These are phyloP conservation scores for Odocoileus hemionus DNA, from an alignment of 2,113 vertebrate species.

Conservation along the genomic window DNA sequence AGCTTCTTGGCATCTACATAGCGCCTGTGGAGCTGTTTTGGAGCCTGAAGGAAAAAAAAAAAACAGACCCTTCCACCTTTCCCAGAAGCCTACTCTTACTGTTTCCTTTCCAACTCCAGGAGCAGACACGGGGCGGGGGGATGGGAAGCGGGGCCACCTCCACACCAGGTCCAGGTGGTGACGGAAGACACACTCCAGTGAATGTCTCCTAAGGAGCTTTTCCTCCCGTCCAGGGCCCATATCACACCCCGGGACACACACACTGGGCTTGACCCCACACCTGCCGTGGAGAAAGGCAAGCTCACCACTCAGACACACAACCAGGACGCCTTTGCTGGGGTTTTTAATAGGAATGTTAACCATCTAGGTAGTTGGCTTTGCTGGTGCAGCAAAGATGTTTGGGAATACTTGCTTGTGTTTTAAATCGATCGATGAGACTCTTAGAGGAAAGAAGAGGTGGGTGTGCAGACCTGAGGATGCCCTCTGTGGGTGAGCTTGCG, in stretches of 20 bases:
- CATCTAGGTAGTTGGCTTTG: not conserved
- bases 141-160: not conserved
- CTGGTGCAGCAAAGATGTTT: not conserved
- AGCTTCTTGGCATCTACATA: constrained; percentile 20
- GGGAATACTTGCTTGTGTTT: not conserved
- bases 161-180: not conserved
- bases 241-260: not conserved
- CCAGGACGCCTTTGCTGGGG: fast-evolving
- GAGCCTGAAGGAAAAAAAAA: not conserved
- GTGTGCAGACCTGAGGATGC: not conserved
- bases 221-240: not conserved
- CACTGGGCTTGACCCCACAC: fast-evolving
- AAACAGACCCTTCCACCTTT: not conserved
- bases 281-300: not conserved
- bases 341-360: not conserved
- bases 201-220: not conserved
- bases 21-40: not conserved
- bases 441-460: not conserved
- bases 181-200: not conserved
- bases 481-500: not conserved
- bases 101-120: not conserved
- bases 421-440: not conserved
- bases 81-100: not conserved
- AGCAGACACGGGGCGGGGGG: not conserved
- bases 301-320: not conserved